Percentiles rank a stretch among this genome's conserved stretches.
Evolutionary conservation across 2,797 vertebrate species (phyloP).

Genomic region (Pangasius sanitwongsei): DNA sequence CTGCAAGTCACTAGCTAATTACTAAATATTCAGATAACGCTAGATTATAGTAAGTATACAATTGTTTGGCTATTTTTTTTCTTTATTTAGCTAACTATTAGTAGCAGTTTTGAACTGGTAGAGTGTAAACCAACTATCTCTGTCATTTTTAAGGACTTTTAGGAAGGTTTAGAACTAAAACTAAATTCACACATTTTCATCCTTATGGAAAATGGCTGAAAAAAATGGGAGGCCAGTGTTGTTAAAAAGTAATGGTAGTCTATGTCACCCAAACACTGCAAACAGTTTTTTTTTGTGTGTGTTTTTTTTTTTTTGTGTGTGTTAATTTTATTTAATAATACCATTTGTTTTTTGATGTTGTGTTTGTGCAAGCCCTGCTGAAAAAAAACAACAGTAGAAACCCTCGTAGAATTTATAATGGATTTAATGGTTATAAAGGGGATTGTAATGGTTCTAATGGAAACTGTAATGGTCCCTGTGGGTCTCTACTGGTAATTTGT

Average conservation of each 20-base stretch:
- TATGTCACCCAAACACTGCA: not conserved
- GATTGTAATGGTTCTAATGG: too few relatives aligned
- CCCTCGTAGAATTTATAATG: too few relatives aligned
- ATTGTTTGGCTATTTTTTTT: not conserved
- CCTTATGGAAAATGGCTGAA: not conserved
- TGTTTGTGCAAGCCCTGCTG: not conserved
- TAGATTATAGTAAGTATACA: not conserved
- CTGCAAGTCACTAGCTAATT: not conserved
- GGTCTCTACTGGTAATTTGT: too few relatives aligned
- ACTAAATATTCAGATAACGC: too few relatives aligned
- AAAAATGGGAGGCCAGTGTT: not conserved
- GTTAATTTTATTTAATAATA: not conserved
- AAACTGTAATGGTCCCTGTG: too few relatives aligned
- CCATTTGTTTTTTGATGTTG: not conserved
- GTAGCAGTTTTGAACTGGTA: not conserved
- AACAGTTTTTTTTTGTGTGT: too few relatives aligned
- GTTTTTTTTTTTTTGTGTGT: fast-evolving
- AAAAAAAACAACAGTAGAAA: too few relatives aligned
- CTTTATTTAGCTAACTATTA: not conserved
- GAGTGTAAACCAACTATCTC: too few relatives aligned
- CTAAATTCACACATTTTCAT: not conserved
- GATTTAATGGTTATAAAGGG: too few relatives aligned
- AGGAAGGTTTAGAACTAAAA: not conserved
- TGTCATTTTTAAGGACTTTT: not conserved
- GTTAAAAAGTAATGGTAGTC: not conserved